A percentile compares a stretch with the other conserved stretches of the same genome.
Evolutionary conservation across 2,113 vertebrate species (phyloP).

Genomic region (Daphoenositta chrysoptera): DNA sequence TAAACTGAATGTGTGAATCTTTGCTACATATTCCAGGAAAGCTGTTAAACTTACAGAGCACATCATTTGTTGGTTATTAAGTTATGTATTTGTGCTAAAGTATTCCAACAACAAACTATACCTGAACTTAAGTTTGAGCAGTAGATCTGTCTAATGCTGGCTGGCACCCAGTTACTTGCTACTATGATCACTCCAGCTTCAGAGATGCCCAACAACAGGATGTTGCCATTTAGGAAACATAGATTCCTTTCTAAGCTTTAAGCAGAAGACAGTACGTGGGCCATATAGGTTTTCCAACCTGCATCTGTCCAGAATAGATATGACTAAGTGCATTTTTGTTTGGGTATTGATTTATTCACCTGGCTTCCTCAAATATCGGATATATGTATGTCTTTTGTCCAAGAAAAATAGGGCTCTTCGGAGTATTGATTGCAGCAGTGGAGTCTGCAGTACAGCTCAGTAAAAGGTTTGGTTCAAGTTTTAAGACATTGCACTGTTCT

Average conservation of each 20-base stretch:
- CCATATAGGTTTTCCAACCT: background rate
- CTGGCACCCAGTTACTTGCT: background rate
- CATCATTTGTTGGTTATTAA: background rate
- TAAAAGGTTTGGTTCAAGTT: background rate
- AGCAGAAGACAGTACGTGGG: background rate
- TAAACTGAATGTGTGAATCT: background rate
- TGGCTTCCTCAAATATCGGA: constrained; percentile 28
- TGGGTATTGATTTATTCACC: constrained; percentile 48
- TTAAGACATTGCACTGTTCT: background rate
- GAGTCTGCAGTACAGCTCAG: background rate
- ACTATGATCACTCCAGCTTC: background rate
- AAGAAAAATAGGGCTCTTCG: constrained; percentile 34
- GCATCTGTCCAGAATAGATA: constrained; percentile 4
- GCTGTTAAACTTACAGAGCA: background rate
- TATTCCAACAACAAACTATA: background rate
- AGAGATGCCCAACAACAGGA: background rate
- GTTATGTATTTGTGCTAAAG: background rate
- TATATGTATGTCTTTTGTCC: background rate
- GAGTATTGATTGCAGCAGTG: constrained; percentile 25
- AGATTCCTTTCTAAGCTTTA: background rate
- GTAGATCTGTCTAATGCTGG: background rate
- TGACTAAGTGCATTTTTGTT: constrained; percentile 54
- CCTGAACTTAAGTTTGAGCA: background rate
- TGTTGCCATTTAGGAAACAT: background rate
- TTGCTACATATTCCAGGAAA: background rate